Evolutionary conservation across 2,113 vertebrate species (phyloP), one percentile per base, ranked within the genome.

Genomic region (Lepus timidus): DNA sequence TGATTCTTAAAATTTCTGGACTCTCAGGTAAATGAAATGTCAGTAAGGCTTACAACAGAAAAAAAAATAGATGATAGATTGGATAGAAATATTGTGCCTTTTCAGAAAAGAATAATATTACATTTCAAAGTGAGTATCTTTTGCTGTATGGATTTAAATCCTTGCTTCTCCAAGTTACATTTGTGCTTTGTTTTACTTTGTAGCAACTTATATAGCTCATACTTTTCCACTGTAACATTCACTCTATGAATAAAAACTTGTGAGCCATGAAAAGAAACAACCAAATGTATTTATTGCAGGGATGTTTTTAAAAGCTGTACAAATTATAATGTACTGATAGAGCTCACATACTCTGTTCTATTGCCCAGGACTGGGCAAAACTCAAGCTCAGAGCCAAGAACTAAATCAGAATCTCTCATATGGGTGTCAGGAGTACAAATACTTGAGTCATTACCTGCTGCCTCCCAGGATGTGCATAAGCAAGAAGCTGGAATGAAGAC

Each of bases 181-280:
- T 58, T 61, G 25, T 71, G 22, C 29, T 44, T 51, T 82, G n/a
- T 90, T 86, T 95, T 73, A 84, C 44, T 74, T 81, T 88, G 14
- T 19, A 87, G 31, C 49, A 96, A 85, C 6, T 61, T 73, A 83
- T 36, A 36, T 31, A 58, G 9, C 11, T 68, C 0, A 31, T 84
- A 29, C 7, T 74, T 92, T 79, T 88, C 25, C 13, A 65, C 61
- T 39, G 9, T 25, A 84, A 52, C 9, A 67, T 58, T 93, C 29
- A 71, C 51, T 33, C n/a, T 31, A 49, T 75, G 27, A 68, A 91
- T 75, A 80, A 91, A 91, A 93, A 74, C 22, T 93, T 65, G 70
- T 88, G 16, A 52, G 1, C 8, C 25, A 58, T 36, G 64, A 91
- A 29, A 23, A 71, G 27, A 79, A 94, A 44, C 7, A 85, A 58